phyloP scores from a whole-genome alignment of 2,113 vertebrate genomes.

The Mormyrus lacerda region DNA sequence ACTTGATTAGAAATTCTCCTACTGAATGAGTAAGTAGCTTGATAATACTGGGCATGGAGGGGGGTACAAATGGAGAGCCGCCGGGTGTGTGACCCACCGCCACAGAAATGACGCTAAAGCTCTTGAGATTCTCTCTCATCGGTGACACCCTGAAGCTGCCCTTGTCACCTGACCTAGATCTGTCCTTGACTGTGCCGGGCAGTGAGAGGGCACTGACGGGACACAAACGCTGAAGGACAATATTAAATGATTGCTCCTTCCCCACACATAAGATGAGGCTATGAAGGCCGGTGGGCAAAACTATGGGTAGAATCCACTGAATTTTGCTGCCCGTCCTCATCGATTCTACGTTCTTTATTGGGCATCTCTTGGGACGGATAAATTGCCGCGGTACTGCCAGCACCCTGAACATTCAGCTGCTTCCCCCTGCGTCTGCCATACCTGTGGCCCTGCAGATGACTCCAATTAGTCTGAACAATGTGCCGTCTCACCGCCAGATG shows the following conservation, averaged over 20 bases:
- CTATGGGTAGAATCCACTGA: neutral
- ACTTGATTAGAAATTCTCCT: neutral
- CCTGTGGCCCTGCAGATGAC: neutral
- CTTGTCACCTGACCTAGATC: neutral
- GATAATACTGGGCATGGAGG: neutral
- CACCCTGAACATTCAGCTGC: neutral
- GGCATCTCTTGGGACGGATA: neutral
- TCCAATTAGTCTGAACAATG: constrained; percentile 1
- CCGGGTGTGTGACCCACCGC: neutral
- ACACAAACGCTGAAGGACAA: neutral
- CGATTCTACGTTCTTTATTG: neutral
- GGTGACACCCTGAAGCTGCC: neutral
- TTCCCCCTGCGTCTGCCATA: neutral
- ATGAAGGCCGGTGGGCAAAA: neutral
- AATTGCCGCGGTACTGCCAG: neutral
- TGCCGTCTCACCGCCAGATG: neutral
- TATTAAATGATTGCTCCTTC: neutral
- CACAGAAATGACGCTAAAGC: neutral
- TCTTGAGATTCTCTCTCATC: neutral
- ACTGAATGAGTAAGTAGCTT: neutral
- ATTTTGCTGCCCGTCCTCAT: neutral
- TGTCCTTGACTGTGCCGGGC: neutral
- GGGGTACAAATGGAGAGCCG: neutral
- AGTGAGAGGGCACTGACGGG: neutral
- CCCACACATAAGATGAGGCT: neutral